Evolutionary conservation across 2,888 invertebrate species (phyloP).

Genomic region (Calephelis perditalis): DNA sequence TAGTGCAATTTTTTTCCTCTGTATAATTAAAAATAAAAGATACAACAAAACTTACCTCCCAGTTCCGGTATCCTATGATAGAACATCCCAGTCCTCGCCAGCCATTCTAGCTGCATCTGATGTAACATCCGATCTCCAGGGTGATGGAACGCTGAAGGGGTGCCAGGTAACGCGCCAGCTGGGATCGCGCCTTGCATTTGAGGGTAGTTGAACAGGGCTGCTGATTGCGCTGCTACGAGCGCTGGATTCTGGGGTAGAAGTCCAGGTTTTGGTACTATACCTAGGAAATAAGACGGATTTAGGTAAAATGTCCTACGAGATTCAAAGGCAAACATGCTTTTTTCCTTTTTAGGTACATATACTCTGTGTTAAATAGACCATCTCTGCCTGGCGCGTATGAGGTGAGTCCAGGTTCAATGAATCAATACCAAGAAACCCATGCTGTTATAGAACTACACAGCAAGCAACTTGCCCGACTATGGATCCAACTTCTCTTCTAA

Average conservation of each 20-base stretch:
- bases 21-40: too few relatives aligned
- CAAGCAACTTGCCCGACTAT: too few relatives aligned
- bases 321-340: too few relatives aligned
- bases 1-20: too few relatives aligned
- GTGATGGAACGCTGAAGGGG: constrained; percentile 71
- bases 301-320: neutral
- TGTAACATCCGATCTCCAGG: constrained; percentile 80
- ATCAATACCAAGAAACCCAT: too few relatives aligned
- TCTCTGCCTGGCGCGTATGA: too few relatives aligned
- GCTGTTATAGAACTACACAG: too few relatives aligned
- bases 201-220: constrained; percentile 62
- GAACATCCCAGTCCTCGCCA: constrained; percentile 94
- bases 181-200: constrained; percentile 42
- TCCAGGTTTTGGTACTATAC: constrained; percentile 80
- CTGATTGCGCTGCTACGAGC: constrained; percentile 74
- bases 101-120: constrained; percentile 92
- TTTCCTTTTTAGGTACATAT: too few relatives aligned
- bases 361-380: too few relatives aligned
- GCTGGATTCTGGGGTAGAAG: constrained; percentile 76
- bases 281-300: constrained; percentile 36
- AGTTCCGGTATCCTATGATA: constrained; percentile 92
- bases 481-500: too few relatives aligned
- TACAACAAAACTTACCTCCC: constrained; percentile 77
- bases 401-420: too few relatives aligned
- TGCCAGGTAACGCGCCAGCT: constrained; percentile 47